A percentile compares a stretch with the other conserved stretches of the same genome.
Conservation (phyloP, 2,888 invertebrate species). For the Erebia palarica region DNA sequence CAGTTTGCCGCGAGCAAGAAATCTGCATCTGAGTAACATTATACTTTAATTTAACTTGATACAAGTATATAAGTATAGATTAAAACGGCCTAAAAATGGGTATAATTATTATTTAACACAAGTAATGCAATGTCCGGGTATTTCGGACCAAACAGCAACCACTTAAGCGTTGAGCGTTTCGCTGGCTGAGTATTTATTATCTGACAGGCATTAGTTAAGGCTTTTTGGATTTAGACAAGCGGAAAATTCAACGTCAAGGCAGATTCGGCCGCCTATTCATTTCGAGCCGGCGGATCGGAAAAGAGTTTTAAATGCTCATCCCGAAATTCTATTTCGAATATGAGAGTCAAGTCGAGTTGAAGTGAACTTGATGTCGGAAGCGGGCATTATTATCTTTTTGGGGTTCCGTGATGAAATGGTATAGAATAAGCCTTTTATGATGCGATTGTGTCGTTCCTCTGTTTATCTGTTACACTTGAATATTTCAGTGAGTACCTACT, state of each 20-base stretch:
- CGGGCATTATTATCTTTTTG: slow-evolving; percentile 17
- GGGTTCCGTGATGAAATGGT: too few species aligned
- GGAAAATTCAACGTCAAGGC: slow-evolving; percentile 43
- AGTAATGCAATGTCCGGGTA: background rate
- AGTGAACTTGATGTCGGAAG: slow-evolving; percentile 21
- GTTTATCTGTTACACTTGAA: too few species aligned
- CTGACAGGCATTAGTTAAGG: slow-evolving; percentile 39
- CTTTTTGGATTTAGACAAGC: slow-evolving; percentile 41
- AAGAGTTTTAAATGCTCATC: slow-evolving; percentile 42
- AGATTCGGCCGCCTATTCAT: slow-evolving; percentile 39
- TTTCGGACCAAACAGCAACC: background rate
- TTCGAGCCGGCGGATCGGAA: slow-evolving; percentile 39
- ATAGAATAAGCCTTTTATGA: too few species aligned
- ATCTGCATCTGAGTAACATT: slow-evolving; percentile 82
- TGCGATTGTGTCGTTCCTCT: too few species aligned
- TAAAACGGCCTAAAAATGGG: background rate
- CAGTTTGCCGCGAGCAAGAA: slow-evolving; percentile 87
- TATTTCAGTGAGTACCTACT: too few species aligned
- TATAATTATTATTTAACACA: background rate
- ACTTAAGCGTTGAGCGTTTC: slow-evolving; percentile 4
- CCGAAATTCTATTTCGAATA: slow-evolving; percentile 35
- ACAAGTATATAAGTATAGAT: background rate
- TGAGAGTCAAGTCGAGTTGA: slow-evolving; percentile 32
- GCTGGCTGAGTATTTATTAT: slow-evolving; percentile 39
- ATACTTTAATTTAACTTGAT: background rate